Conservation (phyloP, 2,113 vertebrate species). For the Cebidichthys violaceus region DNA sequence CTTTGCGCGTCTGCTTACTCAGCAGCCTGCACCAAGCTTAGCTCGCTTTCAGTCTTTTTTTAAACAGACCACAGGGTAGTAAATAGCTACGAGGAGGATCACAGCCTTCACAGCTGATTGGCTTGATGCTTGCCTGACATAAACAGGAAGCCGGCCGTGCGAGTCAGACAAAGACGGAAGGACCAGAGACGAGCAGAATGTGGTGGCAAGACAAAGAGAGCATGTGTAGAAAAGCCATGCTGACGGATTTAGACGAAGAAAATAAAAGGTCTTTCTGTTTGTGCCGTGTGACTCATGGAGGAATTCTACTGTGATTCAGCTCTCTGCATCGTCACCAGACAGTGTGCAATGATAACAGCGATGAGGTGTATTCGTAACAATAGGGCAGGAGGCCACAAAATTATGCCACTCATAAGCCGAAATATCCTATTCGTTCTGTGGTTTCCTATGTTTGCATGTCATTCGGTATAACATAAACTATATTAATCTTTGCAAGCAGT, state of each 20-base stretch:
- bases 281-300: conserved; percentile 69
- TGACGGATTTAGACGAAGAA: conserved; percentile 44
- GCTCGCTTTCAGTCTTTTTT: conserved; percentile 80
- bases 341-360: conserved; percentile 45
- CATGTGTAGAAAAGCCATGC: conserved; percentile 58
- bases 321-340: conserved; percentile 69
- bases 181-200: conserved; percentile 51
- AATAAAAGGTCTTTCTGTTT: conserved; percentile 47
- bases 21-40: conserved; percentile 78
- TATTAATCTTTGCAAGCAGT: not conserved
- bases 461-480: not conserved
- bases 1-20: conserved; percentile 76
- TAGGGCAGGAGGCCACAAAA: conserved; percentile 22
- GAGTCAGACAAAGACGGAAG: conserved; percentile 56
- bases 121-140: conserved; percentile 83
- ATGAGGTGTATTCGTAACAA: conserved; percentile 46
- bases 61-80: conserved; percentile 83
- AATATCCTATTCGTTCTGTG: not conserved
- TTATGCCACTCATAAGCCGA: conserved; percentile 10
- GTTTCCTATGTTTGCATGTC: not conserved
- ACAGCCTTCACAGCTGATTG: conserved; percentile 85
- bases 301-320: conserved; percentile 66
- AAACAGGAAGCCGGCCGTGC: conserved; percentile 85
- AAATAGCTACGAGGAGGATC: conserved; percentile 86
- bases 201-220: conserved; percentile 59